Conservation (phyloP, 2,113 vertebrate genomes). For the Lipotes vexillifer region DNA sequence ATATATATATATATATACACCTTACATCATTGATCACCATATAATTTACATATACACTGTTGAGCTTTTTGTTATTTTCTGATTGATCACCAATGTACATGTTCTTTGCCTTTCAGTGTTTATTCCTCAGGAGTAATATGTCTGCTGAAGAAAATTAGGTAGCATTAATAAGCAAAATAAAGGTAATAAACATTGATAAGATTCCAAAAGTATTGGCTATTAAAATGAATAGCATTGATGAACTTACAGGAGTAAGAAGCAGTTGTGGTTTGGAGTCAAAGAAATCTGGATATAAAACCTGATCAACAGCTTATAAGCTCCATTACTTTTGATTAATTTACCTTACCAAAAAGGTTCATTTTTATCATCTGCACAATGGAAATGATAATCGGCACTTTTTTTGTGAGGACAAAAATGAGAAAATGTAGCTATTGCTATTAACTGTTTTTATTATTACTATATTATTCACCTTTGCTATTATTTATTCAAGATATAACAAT, state of each 20-base stretch:
- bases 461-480: neutral
- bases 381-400: neutral
- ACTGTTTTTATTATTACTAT: neutral
- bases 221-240: neutral
- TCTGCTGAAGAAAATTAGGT: neutral
- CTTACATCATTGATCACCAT: neutral
- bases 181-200: neutral
- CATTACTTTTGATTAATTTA: neutral
- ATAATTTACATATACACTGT: neutral
- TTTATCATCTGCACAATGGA: neutral
- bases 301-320: neutral
- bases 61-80: neutral
- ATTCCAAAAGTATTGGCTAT: neutral
- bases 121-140: neutral
- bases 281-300: neutral
- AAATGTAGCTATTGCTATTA: neutral
- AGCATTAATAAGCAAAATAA: neutral
- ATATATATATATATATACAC: neutral
- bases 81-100: neutral
- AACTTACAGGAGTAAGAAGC: neutral
- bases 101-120: neutral
- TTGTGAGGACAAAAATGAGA: neutral
- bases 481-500: neutral
- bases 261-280: neutral
- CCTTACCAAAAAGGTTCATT: neutral